A percentile compares a stretch with the other conserved stretches of the same genome.
Evolutionary conservation across 1,140 invertebrate species (phyloP).

Genomic region (Philotrypesis tridentata): DNA sequence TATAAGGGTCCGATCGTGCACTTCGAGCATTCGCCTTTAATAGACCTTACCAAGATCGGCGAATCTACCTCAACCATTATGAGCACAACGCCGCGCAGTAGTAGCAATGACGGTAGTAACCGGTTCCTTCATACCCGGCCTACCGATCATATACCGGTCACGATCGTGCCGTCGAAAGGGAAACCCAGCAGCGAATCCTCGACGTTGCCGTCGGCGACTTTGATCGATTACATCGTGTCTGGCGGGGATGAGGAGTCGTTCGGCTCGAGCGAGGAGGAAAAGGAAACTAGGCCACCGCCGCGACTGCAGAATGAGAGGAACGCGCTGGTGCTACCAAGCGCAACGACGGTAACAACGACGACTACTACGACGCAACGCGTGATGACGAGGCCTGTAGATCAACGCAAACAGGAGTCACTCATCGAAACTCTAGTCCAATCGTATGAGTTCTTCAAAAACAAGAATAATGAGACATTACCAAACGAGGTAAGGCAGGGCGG

Average conservation of each 20-base stretch:
- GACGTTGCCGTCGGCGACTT: conserved; percentile 37
- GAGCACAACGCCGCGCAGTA: background rate
- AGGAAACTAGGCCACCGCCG: conserved; percentile 19
- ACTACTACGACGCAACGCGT: background rate
- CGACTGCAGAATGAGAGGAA: conserved; percentile 25
- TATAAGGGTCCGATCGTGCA: background rate
- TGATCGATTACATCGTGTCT: conserved; percentile 59
- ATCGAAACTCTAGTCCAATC: conserved; percentile 46
- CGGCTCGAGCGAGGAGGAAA: conserved; percentile 19
- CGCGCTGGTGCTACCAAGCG: background rate
- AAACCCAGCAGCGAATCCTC: conserved; percentile 34
- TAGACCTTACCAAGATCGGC: conserved; percentile 14
- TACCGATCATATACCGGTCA: background rate
- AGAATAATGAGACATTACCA: background rate
- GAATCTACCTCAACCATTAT: background rate
- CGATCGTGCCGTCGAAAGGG: background rate
- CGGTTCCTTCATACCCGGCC: background rate
- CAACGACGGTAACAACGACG: background rate
- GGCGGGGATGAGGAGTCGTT: conserved; percentile 39
- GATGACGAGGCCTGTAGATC: background rate
- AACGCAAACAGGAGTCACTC: conserved; percentile 22
- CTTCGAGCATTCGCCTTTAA: conserved; percentile 34
- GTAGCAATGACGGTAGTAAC: background rate
- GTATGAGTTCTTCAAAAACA: conserved; percentile 38
- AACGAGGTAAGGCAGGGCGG: background rate